phyloP scores from a whole-genome alignment of 1,140 invertebrate species.

The Steinernema feltiae region DNA sequence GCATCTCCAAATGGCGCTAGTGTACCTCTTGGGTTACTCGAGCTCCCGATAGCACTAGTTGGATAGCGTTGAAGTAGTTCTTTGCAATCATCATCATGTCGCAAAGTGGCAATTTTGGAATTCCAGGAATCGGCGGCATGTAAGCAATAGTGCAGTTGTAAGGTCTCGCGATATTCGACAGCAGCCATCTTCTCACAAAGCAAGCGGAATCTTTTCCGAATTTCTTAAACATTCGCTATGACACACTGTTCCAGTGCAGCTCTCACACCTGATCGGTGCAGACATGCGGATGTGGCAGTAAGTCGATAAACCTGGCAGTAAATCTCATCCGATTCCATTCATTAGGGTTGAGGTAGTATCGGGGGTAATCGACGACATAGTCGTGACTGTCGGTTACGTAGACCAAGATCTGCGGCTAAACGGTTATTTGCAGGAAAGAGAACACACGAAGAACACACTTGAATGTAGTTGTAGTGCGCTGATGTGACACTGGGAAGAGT shows the following conservation, averaged over 20 bases:
- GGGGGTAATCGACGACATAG: constrained; percentile 52
- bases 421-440: background rate
- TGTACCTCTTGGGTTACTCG: constrained; percentile 44
- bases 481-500: constrained; percentile 41
- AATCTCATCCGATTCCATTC: constrained; percentile 53
- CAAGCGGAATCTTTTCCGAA: constrained; percentile 49
- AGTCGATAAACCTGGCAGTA: constrained; percentile 49
- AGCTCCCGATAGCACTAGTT: constrained; percentile 48
- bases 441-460: constrained; percentile 26
- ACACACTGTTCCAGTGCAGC: background rate
- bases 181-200: constrained; percentile 52
- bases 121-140: constrained; percentile 27
- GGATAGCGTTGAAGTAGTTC: constrained; percentile 49
- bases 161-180: constrained; percentile 44
- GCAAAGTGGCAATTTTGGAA: constrained; percentile 32
- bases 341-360: constrained; percentile 51
- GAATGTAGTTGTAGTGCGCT: constrained; percentile 43
- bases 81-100: constrained; percentile 36
- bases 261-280: constrained; percentile 47
- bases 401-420: constrained; percentile 55
- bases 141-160: constrained; percentile 54
- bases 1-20: constrained; percentile 5
- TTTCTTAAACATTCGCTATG: constrained; percentile 33
- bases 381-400: constrained; percentile 54
- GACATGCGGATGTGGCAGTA: constrained; percentile 50